Base-by-base conservation (phyloP, 2,888 invertebrate species). In the Pachycephus smyrnensis region DNA sequence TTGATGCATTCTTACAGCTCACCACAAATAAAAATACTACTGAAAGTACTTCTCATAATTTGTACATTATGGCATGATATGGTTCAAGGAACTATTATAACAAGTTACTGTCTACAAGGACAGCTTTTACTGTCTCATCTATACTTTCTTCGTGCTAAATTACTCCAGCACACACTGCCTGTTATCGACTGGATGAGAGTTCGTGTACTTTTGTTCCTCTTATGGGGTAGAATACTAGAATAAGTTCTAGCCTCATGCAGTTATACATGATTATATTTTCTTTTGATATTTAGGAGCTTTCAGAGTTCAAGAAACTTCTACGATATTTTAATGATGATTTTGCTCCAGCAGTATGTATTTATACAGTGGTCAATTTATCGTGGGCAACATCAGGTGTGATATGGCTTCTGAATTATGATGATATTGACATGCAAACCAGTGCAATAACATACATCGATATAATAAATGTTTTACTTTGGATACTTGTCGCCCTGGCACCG, bases 91-190 rank as follows among this genome's bases (percentile, higher is more conserved):
- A 95, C 96, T 4, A 94, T 97, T 76, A 94, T 97, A 82, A 95
- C 96, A 40, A 96, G 96, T 90, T 97, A 97, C 90, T 96, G 96
- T 86, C 93, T 97, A 33, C 96, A 97, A 92, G 96, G 96, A 75
- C 96, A 96, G 90, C 92, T 97, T 77, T 89, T 97, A 82, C 94
- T 95, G 80, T 95, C 95, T 0, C 96, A 96, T 88, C 93, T 97
- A 75, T 93, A 94, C 86, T 95, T 96, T 87, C 92, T 97, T 36
- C 94, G 94, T 84, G 95, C 95, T 76, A 95, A 96, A 84, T 91
- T 97, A 73, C 92, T 96, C 9, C 95, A 96, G 88, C 94, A 95
- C 85, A 94, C 95, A 30, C 94, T 96, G 73, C 93, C 95, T 40
- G 94, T 96, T 0, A 90, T 95, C 23, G 95, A 96, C 84, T 97